Conservation (phyloP, 2,888 invertebrate species). For the Cremastinae sp. region DNA sequence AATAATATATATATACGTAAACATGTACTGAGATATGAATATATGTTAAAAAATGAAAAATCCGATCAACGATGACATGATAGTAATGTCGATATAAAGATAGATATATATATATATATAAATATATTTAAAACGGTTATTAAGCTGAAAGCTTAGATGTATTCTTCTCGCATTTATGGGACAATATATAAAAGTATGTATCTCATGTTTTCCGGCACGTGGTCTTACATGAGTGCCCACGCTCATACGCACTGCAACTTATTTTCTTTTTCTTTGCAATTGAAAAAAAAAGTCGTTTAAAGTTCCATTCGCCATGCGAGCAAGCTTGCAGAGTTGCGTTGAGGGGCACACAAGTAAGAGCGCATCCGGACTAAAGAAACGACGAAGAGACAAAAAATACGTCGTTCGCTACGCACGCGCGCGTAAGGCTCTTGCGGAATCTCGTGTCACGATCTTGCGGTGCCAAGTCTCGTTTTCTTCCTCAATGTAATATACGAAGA, state of each 20-base stretch:
- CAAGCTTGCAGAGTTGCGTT: slow-evolving; percentile 64
- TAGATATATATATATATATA: slow-evolving; percentile 21
- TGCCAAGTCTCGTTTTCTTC: neutral
- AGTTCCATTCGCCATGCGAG: too few species aligned
- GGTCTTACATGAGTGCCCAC: slow-evolving; percentile 78
- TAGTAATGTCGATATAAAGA: neutral
- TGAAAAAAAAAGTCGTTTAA: too few species aligned
- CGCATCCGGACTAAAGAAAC: slow-evolving; percentile 74
- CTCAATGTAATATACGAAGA: neutral
- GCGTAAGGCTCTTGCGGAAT: slow-evolving; percentile 49
- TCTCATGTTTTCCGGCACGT: slow-evolving; percentile 70
- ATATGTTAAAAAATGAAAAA: slow-evolving; percentile 25
- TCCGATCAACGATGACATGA: slow-evolving; percentile 47
- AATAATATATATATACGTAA: slow-evolving; percentile 22
- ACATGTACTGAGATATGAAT: slow-evolving; percentile 14
- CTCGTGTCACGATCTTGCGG: slow-evolving; percentile 10
- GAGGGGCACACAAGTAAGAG: slow-evolving; percentile 79
- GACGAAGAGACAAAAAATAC: slow-evolving; percentile 51
- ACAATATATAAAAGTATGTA: slow-evolving; percentile 32
- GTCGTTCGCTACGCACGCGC: slow-evolving; percentile 73
- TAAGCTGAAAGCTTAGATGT: slow-evolving; percentile 52
- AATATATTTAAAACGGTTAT: slow-evolving; percentile 20
- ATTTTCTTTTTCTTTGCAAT: slow-evolving; percentile 11
- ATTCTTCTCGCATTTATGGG: slow-evolving; percentile 25
- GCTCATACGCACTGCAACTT: slow-evolving; percentile 72